These are phyloP conservation scores for Lemur catta DNA, from an alignment of 2,797 vertebrate species.

Conservation along the genomic window DNA sequence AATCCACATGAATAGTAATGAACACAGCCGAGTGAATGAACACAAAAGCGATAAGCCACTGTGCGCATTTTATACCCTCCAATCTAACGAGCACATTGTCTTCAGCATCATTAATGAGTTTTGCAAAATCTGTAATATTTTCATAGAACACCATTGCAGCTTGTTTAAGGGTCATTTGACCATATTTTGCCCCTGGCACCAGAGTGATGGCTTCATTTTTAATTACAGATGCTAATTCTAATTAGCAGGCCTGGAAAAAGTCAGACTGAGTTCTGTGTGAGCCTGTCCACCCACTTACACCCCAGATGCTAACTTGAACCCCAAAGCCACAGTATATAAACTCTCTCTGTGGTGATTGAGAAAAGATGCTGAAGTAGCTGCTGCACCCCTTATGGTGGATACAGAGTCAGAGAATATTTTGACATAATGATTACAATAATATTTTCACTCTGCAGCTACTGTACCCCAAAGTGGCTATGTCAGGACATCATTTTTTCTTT, in stretches of 20 bases:
- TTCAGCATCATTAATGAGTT: constrained; percentile 69
- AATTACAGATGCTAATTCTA: constrained; percentile 67
- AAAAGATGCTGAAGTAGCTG: constrained; percentile 26
- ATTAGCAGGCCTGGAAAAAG: constrained; percentile 46
- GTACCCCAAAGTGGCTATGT: constrained; percentile 71
- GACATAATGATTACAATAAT: constrained; percentile 46
- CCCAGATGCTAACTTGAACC: constrained; percentile 32
- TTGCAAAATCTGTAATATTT: constrained; percentile 64
- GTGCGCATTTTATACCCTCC: constrained; percentile 43
- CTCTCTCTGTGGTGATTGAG: background rate
- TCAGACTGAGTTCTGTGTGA: constrained; percentile 26
- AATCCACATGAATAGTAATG: constrained; percentile 73
- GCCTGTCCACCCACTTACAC: background rate
- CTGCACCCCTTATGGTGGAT: background rate
- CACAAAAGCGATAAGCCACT: constrained; percentile 66
- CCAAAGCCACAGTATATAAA: background rate
- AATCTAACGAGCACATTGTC: constrained; percentile 67
- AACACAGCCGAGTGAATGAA: constrained; percentile 61
- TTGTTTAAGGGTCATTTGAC: constrained; percentile 63
- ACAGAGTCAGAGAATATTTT: constrained; percentile 28
- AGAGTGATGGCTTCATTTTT: constrained; percentile 52
- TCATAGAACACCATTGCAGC: constrained; percentile 25
- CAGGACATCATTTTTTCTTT: constrained; percentile 72
- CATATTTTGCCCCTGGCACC: constrained; percentile 48
- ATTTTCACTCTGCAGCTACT: constrained; percentile 51